Evolutionary conservation across 2,888 invertebrate genomes (phyloP).

Genomic region (Acrocera orbiculus): DNA sequence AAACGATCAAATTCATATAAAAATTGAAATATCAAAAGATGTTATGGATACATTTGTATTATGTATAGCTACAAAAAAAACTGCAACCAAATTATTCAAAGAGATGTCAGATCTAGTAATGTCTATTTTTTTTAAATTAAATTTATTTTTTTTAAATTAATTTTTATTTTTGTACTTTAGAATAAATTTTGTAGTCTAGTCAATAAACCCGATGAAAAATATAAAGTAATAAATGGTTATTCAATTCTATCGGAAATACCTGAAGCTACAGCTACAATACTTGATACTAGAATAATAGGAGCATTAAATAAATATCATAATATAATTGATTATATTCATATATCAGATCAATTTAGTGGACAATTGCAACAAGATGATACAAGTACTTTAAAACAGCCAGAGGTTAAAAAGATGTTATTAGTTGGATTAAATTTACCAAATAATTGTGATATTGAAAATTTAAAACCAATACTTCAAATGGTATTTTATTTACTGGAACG

Average conservation of each 20-base stretch:
- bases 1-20: constrained; percentile 71
- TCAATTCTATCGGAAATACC: constrained; percentile 76
- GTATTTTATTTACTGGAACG: constrained; percentile 89
- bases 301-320: constrained; percentile 65
- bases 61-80: constrained; percentile 78
- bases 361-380: constrained; percentile 72
- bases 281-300: constrained; percentile 64
- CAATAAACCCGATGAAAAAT: constrained; percentile 63
- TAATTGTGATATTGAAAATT: constrained; percentile 46
- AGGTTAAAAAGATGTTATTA: constrained; percentile 61
- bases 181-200: constrained; percentile 64
- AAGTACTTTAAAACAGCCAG: constrained; percentile 51
- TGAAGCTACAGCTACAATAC: constrained; percentile 66
- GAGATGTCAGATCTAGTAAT: constrained; percentile 84
- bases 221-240: constrained; percentile 54
- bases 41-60: constrained; percentile 90
- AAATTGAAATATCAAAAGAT: constrained; percentile 71
- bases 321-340: constrained; percentile 85
- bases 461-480: constrained; percentile 64
- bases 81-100: constrained; percentile 64
- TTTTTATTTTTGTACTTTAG: constrained; percentile 25
- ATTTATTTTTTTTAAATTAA: background rate
- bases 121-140: constrained; percentile 6
- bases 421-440: constrained; percentile 63
- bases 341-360: constrained; percentile 92